Evolutionary conservation across 2,888 invertebrate species (phyloP).

Genomic region (Agriotes lineatus): DNA sequence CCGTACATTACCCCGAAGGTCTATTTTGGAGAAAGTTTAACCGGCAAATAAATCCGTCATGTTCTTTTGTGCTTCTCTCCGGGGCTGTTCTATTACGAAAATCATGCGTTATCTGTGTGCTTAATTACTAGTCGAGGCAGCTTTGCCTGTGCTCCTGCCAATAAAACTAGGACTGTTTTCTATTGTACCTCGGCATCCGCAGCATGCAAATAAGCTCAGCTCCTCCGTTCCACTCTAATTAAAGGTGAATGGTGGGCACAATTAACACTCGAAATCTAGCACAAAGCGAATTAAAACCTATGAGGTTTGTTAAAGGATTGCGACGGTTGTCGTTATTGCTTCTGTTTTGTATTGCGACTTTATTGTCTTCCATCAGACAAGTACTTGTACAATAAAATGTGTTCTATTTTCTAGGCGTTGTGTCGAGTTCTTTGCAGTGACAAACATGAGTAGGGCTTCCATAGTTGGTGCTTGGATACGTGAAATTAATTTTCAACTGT

Average conservation of each 20-base stretch:
- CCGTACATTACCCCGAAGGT: constrained; percentile 12
- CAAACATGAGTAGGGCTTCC: too few relatives aligned
- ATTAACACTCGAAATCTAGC: constrained; percentile 40
- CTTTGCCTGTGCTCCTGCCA: constrained; percentile 19
- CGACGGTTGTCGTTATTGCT: constrained; percentile 3
- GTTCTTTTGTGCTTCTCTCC: constrained; percentile 23
- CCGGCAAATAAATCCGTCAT: constrained; percentile 30
- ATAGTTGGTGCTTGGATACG: too few relatives aligned
- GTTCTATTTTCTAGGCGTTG: too few relatives aligned
- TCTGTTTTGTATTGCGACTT: constrained; percentile 1
- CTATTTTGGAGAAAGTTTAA: constrained; percentile 26
- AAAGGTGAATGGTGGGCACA: constrained; percentile 37
- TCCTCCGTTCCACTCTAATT: constrained; percentile 41
- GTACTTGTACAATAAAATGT: too few relatives aligned
- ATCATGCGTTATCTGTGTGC: constrained; percentile 31
- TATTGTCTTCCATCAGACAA: too few relatives aligned
- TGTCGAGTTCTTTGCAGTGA: too few relatives aligned
- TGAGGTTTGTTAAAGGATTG: constrained; percentile 19
- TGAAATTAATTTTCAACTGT: too few relatives aligned
- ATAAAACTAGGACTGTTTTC: constrained; percentile 30
- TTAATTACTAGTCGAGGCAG: constrained; percentile 25
- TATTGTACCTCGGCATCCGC: constrained; percentile 22
- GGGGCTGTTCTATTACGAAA: constrained; percentile 28
- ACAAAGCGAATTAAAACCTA: constrained; percentile 26
- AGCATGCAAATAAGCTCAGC: constrained; percentile 22